Conservation (phyloP, 2,113 vertebrate genomes). For the Dendropsophus ebraccatus region DNA sequence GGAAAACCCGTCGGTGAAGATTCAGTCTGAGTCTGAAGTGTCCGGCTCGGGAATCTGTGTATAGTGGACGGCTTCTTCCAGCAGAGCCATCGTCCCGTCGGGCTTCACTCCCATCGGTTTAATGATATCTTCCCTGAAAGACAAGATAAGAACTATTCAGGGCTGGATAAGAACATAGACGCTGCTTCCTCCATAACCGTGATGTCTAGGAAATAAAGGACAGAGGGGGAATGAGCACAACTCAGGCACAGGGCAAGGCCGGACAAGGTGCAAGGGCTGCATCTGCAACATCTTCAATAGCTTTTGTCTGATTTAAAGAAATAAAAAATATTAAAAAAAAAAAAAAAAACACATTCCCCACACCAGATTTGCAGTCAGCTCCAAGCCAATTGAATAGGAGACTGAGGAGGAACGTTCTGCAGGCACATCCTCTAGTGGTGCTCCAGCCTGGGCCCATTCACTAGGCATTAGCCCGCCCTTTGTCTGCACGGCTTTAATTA, state of each 20-base stretch:
- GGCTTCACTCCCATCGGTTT: constrained; percentile 92
- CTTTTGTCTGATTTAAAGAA: constrained; percentile 55
- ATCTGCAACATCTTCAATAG: constrained; percentile 58
- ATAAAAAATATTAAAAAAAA: background rate
- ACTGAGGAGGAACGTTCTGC: constrained; percentile 62
- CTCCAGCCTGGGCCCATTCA: constrained; percentile 72
- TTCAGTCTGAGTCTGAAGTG: constrained; percentile 91
- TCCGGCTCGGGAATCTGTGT: constrained; percentile 76
- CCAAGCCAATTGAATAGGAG: constrained; percentile 47
- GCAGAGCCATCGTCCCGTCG: constrained; percentile 91
- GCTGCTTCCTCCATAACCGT: background rate
- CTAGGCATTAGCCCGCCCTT: constrained; percentile 66
- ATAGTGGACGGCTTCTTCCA: constrained; percentile 84
- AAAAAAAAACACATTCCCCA: constrained; percentile 52
- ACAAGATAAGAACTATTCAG: constrained; percentile 67
- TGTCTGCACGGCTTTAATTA: constrained; percentile 91
- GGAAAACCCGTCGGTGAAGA: constrained; percentile 65
- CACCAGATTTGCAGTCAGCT: constrained; percentile 64
- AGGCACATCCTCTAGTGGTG: constrained; percentile 61
- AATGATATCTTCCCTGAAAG: constrained; percentile 89
- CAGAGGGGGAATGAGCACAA: constrained; percentile 66
- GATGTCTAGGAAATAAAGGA: constrained; percentile 65
- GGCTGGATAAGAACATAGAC: background rate
- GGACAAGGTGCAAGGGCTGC: constrained; percentile 68
- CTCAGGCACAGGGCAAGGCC: constrained; percentile 70